Conservation (phyloP, 2,113 vertebrate genomes). For the Scartelaos histophorus region DNA sequence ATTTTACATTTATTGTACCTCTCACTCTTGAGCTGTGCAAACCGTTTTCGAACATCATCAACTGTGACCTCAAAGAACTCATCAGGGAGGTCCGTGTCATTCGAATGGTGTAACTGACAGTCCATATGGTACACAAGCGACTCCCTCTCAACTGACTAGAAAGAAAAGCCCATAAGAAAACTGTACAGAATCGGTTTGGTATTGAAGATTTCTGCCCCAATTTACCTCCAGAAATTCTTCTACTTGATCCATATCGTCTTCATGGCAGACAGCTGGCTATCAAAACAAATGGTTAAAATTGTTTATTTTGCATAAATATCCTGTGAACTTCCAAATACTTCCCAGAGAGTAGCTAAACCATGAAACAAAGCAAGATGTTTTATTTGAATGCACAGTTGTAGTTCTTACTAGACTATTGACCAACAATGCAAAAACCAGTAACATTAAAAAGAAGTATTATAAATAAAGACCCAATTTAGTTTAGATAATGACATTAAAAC, state of each 20-base stretch:
- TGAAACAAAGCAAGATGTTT: no score
- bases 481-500: not conserved
- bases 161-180: not conserved
- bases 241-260: slow-evolving; percentile 31
- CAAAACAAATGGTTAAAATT: not conserved
- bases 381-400: no score
- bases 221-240: slow-evolving; percentile 68
- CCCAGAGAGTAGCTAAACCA: not conserved
- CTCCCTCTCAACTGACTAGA: slow-evolving; percentile 75
- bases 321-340: not conserved
- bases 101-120: slow-evolving; percentile 47
- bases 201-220: not conserved
- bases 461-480: not conserved
- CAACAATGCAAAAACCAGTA: no score
- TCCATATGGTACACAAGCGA: slow-evolving; percentile 87
- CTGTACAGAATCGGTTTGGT: not conserved
- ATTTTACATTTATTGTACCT: slow-evolving; percentile 74
- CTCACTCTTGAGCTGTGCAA: slow-evolving; percentile 92
- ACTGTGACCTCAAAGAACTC: slow-evolving; percentile 96
- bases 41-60: slow-evolving; percentile 90
- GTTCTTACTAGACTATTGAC: no score
- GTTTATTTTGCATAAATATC: not conserved
- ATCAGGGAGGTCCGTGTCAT: slow-evolving; percentile 81
- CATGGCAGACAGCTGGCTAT: slow-evolving; percentile 30
- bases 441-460: not conserved